Evolutionary conservation across 2,113 vertebrate genomes (phyloP).

Genomic region (Gasterosteus nipponicus): DNA sequence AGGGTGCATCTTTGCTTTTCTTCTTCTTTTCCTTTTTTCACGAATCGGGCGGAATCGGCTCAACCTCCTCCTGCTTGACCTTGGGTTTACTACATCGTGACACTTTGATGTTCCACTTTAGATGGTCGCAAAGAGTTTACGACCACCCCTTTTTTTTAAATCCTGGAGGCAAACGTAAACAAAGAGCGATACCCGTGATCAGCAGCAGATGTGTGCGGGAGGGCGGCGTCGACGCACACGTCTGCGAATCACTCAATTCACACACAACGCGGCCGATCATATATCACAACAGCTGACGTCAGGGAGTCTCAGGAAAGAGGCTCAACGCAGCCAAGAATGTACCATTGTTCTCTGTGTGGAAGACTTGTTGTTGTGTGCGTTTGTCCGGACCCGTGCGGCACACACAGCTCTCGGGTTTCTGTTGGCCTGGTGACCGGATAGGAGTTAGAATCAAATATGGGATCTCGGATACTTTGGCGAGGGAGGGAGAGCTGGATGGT

Average conservation of each 20-base stretch:
- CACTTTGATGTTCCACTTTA: constrained; percentile 45
- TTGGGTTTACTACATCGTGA: constrained; percentile 36
- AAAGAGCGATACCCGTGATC: constrained; percentile 54
- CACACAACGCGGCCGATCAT: constrained; percentile 48
- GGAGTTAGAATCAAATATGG: constrained; percentile 32
- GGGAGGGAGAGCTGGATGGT: constrained; percentile 3
- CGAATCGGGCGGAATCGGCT: constrained; percentile 37
- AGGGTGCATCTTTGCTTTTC: constrained; percentile 26
- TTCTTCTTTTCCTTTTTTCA: constrained; percentile 18
- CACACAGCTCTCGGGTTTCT: constrained; percentile 28
- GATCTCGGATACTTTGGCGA: constrained; percentile 21
- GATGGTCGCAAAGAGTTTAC: constrained; percentile 25
- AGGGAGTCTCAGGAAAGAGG: constrained; percentile 68
- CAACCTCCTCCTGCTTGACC: constrained; percentile 28
- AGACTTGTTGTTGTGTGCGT: constrained; percentile 20
- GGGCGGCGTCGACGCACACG: constrained; percentile 51
- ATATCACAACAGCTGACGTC: constrained; percentile 74
- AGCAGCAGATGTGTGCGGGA: constrained; percentile 62
- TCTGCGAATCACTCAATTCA: constrained; percentile 55
- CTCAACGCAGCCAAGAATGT: constrained; percentile 50
- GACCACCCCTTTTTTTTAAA: neutral
- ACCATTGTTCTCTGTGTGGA: constrained; percentile 56
- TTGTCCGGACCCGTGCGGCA: constrained; percentile 34
- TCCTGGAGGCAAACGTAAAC: constrained; percentile 23
- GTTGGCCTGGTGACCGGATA: constrained; percentile 11